Evolutionary conservation across 1,140 invertebrate species (phyloP).

Genomic region (Coptotermes formosanus): DNA sequence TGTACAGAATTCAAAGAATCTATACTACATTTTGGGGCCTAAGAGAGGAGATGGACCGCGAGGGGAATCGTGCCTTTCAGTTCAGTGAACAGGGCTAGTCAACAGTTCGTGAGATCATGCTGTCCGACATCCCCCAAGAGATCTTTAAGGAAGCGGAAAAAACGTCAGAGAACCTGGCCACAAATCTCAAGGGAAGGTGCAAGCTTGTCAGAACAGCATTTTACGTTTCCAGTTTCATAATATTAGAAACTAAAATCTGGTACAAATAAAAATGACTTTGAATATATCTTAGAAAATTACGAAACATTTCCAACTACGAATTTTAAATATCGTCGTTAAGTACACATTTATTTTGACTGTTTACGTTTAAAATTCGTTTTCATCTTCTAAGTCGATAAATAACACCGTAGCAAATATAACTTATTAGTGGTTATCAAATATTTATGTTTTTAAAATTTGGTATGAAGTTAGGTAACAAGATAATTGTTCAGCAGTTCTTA

Average conservation of each 20-base stretch:
- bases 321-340: no score
- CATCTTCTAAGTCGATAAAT: no score
- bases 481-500: no score
- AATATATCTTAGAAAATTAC: not conserved
- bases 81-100: not conserved
- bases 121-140: not conserved
- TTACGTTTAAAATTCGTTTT: no score
- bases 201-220: not conserved
- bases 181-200: not conserved
- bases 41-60: not conserved
- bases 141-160: not conserved
- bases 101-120: constrained; percentile 1
- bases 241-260: not conserved
- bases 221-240: not conserved
- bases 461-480: no score
- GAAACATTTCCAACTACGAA: no score
- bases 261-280: not conserved
- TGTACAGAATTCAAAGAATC: not conserved
- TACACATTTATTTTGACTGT: no score
- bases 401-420: no score
- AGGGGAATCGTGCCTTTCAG: not conserved
- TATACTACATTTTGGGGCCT: not conserved
- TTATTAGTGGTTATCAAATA: no score
- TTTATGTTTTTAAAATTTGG: no score
- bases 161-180: not conserved